Evolutionary conservation across 2,888 invertebrate genomes (phyloP).

Genomic region (Drosophila rellima): DNA sequence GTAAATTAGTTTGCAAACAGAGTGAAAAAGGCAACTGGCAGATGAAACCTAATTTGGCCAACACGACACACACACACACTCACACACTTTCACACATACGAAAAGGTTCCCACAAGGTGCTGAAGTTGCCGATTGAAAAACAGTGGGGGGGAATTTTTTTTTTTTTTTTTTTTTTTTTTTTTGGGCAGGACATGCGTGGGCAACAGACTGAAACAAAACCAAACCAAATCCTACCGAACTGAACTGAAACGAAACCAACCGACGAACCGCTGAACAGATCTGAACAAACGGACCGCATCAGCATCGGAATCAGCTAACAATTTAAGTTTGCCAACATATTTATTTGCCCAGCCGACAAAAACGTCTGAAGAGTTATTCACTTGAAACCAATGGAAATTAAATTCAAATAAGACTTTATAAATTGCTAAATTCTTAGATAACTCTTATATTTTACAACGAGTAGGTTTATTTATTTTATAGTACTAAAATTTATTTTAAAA

Average conservation of each 20-base stretch:
- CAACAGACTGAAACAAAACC: constrained; percentile 45
- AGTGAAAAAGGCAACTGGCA: constrained; percentile 79
- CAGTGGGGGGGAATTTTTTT: not conserved
- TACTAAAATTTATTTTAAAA: no score
- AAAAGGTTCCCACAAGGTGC: constrained; percentile 31
- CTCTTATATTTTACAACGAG: not conserved
- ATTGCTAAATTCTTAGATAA: not conserved
- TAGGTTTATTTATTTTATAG: not conserved
- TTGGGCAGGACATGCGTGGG: constrained; percentile 17
- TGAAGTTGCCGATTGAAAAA: not conserved
- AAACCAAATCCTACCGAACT: constrained; percentile 4
- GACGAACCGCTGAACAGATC: constrained; percentile 31
- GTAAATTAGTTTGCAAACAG: constrained; percentile 81
- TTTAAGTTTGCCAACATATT: constrained; percentile 32
- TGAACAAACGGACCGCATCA: constrained; percentile 39
- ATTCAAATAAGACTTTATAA: not conserved
- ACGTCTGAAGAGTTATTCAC: constrained; percentile 9
- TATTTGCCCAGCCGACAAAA: constrained; percentile 35
- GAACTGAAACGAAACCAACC: constrained; percentile 20
- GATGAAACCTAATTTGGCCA: constrained; percentile 77
- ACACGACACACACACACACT: constrained; percentile 33
- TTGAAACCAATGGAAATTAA: not conserved
- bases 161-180: constrained; percentile 1
- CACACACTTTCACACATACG: constrained; percentile 24
- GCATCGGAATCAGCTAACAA: constrained; percentile 46